Evolutionary conservation across 1,140 invertebrate species (phyloP).

Genomic region (Triops longicaudatus): DNA sequence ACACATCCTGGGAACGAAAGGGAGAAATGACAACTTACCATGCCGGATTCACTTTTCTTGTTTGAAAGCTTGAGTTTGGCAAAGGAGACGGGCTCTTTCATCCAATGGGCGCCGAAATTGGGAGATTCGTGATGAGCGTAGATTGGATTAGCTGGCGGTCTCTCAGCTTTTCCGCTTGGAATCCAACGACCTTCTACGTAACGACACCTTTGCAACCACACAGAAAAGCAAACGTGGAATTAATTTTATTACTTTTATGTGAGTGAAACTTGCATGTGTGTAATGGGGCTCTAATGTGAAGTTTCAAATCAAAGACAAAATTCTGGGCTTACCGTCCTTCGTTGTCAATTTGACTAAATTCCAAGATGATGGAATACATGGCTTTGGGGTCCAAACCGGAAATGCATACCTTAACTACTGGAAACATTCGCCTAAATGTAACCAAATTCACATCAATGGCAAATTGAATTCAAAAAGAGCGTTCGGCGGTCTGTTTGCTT

Average conservation of each 20-base stretch:
- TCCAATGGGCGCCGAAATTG: conserved; percentile 95
- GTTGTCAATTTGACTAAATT: conserved; percentile 84
- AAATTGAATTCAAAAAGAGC: no score
- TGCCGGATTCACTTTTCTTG: conserved; percentile 81
- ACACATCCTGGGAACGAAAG: no score
- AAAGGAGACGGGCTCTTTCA: conserved; percentile 92
- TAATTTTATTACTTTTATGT: not conserved
- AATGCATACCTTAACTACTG: conserved; percentile 84
- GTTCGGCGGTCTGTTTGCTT: no score
- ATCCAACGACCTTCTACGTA: conserved; percentile 98
- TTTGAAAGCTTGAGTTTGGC: conserved; percentile 97
- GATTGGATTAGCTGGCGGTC: conserved; percentile 76
- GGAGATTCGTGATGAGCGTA: conserved; percentile 94
- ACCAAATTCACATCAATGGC: conserved; percentile 24
- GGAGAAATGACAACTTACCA: conserved; percentile 49
- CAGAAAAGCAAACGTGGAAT: not conserved
- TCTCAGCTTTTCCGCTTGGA: conserved; percentile 86
- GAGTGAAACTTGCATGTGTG: no score
- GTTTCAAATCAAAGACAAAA: not conserved
- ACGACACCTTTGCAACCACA: conserved; percentile 63
- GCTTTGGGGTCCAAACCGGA: conserved; percentile 78
- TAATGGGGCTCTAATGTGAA: no score
- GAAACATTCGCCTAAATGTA: conserved; percentile 81
- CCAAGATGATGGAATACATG: conserved; percentile 88
- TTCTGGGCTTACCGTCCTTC: conserved; percentile 26